A percentile compares a stretch with the other conserved stretches of the same genome.
Conservation (phyloP, 2,888 invertebrate species). For the Phoenoteleia sp. region DNA sequence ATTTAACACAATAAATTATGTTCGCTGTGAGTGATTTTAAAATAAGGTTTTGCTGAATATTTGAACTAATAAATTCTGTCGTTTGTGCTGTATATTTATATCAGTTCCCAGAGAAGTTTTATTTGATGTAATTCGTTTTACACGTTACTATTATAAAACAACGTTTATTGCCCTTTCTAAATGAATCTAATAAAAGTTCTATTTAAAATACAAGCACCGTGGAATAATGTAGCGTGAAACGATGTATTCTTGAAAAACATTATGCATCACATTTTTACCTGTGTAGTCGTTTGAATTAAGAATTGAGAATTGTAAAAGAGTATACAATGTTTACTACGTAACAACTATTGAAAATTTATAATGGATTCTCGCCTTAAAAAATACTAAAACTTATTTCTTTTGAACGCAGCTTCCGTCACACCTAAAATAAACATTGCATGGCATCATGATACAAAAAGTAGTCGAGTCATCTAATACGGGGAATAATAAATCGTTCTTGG, state of each 20-base stretch:
- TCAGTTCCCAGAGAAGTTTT: background rate
- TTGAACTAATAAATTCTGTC: no score
- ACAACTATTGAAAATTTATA: conserved; percentile 17
- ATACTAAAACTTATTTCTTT: conserved; percentile 15
- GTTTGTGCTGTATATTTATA: conserved; percentile 3
- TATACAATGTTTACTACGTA: background rate
- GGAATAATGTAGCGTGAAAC: no score
- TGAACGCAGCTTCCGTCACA: conserved; percentile 47
- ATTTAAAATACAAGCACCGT: background rate
- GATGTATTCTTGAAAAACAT: conserved; percentile 14
- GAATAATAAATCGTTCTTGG: conserved; percentile 51
- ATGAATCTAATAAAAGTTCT: background rate
- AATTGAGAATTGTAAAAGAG: background rate
- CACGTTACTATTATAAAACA: background rate
- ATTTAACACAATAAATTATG: conserved; percentile 11
- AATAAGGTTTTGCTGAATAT: conserved; percentile 17
- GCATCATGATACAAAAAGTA: conserved; percentile 13
- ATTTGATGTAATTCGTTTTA: conserved; percentile 22
- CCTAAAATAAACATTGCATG: conserved; percentile 40
- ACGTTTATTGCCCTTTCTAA: background rate
- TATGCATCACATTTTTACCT: background rate
- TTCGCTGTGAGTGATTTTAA: background rate
- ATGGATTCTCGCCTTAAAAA: background rate
- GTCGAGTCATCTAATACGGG: conserved; percentile 56
- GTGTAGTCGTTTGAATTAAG: conserved; percentile 26